These are phyloP conservation scores for Venustoraphidia nigricollis DNA, from an alignment of 2,888 invertebrate species.

Conservation along the genomic window DNA sequence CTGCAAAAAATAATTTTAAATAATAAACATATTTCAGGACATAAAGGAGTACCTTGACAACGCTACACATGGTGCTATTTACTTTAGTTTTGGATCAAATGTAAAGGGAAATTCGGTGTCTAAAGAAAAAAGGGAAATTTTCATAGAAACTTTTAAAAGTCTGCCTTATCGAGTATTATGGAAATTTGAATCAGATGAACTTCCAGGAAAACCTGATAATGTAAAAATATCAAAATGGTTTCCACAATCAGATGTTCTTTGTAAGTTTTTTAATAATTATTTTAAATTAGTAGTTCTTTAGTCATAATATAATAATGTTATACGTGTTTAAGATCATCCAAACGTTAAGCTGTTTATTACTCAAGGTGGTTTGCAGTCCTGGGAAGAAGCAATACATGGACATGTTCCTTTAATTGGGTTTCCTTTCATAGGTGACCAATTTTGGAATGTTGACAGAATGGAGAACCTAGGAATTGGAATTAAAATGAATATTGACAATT, in stretches of 20 bases:
- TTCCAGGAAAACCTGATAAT: conserved; percentile 21
- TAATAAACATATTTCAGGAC: conserved; percentile 8
- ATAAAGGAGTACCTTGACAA: conserved; percentile 14
- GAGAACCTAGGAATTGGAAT: background rate
- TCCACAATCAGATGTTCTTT: conserved; percentile 25
- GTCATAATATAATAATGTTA: too few species aligned
- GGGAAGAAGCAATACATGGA: conserved; percentile 2
- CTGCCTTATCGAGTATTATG: conserved; percentile 15
- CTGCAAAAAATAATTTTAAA: background rate
- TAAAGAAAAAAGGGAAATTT: conserved; percentile 10
- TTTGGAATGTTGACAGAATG: background rate
- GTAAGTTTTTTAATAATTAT: conserved; percentile 12
- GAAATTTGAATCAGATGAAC: conserved; percentile 17
- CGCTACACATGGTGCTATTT: conserved; percentile 16
- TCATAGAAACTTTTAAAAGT: conserved; percentile 15
- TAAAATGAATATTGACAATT: too few species aligned
- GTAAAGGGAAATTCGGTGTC: conserved; percentile 14
- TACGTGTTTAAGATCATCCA: background rate
- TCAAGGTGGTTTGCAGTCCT: conserved; percentile 3
- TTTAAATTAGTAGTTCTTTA: too few species aligned
- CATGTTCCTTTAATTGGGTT: conserved; percentile 2
- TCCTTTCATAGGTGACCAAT: conserved; percentile 4
- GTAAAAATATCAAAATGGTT: conserved; percentile 26
- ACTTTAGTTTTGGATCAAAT: conserved; percentile 18
- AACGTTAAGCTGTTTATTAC: conserved; percentile 3